A percentile compares a stretch with the other conserved stretches of the same genome.
phyloP scores from a whole-genome alignment of 2,797 vertebrate genomes.

The Lithobates pipiens region DNA sequence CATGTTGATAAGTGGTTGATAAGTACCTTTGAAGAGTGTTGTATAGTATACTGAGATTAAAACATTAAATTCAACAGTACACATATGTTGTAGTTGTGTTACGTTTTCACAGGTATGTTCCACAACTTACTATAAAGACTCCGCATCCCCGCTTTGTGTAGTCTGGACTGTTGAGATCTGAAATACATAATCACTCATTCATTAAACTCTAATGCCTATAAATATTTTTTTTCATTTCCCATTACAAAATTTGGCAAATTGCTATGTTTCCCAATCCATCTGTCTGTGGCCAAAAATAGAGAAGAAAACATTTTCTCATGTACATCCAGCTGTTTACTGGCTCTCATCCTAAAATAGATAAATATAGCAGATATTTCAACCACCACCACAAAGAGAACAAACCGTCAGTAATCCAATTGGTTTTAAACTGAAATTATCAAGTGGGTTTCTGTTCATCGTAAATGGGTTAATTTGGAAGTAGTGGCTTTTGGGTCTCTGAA shows the following conservation, averaged over 20 bases:
- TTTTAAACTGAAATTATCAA: neutral
- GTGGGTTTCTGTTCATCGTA: too few species aligned
- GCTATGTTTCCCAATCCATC: neutral
- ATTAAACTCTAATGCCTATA: conserved; percentile 19
- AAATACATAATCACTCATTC: conserved; percentile 26
- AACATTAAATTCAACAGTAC: too few species aligned
- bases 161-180: neutral
- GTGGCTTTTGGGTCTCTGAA: too few species aligned
- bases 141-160: neutral
- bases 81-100: too few species aligned
- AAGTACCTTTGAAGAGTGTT: too few species aligned
- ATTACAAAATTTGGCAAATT: conserved; percentile 30
- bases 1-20: too few species aligned
- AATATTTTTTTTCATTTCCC: conserved; percentile 34
- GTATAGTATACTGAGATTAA: too few species aligned
- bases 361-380: conserved; percentile 1
- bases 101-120: too few species aligned
- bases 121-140: neutral
- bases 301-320: conserved; percentile 55
- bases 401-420: neutral
- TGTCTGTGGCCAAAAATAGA: conserved; percentile 43
- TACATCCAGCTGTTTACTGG: conserved; percentile 39
- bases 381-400: neutral
- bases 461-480: neutral
- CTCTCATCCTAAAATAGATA: conserved; percentile 20